A percentile compares a stretch with the other conserved stretches of the same genome.
Evolutionary conservation across 2,888 invertebrate genomes (phyloP).

Genomic region (Trachelus tabidus): DNA sequence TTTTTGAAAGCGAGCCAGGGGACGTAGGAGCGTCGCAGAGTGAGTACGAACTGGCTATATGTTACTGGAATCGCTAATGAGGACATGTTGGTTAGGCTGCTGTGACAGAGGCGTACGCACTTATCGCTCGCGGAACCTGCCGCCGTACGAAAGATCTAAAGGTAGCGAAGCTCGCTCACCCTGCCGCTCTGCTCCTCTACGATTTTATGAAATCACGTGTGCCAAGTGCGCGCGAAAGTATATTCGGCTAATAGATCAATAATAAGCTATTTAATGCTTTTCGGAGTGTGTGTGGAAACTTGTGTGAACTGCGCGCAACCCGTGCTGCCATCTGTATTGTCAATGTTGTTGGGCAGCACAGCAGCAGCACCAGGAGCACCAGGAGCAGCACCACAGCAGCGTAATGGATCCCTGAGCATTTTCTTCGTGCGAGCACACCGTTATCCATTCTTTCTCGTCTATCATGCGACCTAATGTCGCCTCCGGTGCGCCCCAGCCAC

Average conservation of each 20-base stretch:
- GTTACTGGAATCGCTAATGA: conserved; percentile 68
- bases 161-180: background rate
- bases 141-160: background rate
- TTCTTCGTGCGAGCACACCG: conserved; percentile 48
- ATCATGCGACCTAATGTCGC: conserved; percentile 37
- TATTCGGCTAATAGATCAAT: conserved; percentile 63
- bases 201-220: conserved; percentile 45
- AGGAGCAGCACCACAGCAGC: conserved; percentile 47
- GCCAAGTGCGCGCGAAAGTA: conserved; percentile 54
- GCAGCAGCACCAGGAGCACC: conserved; percentile 20
- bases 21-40: conserved; percentile 38
- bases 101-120: conserved; percentile 57
- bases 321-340: conserved; percentile 85
- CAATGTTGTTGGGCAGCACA: conserved; percentile 76
- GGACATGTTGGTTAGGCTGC: conserved; percentile 70
- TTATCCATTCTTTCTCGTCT: conserved; percentile 26
- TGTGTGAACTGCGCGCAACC: conserved; percentile 61
- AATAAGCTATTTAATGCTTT: conserved; percentile 64
- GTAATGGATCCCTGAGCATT: conserved; percentile 66
- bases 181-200: background rate
- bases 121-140: conserved; percentile 17
- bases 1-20: conserved; percentile 31
- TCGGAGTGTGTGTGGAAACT: conserved; percentile 34
- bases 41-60: conserved; percentile 58
- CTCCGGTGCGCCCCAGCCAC: conserved; percentile 39